Conservation (phyloP, 2,888 invertebrate species). For the Drosophila multiciliata region DNA sequence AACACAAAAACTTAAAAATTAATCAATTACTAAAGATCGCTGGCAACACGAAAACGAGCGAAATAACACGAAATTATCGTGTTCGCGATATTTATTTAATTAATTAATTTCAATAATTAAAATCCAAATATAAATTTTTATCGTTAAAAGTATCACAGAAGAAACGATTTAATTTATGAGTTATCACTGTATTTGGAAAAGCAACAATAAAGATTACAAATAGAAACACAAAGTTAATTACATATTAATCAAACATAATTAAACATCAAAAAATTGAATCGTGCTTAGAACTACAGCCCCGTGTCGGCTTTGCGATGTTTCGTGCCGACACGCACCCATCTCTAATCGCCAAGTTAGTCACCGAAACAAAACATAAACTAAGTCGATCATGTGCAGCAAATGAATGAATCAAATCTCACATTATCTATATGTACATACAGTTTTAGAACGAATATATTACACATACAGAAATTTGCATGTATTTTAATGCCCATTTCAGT, state of each 20-base stretch:
- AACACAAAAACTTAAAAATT: slow-evolving; percentile 19
- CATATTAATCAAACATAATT: not conserved
- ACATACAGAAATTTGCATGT: not conserved
- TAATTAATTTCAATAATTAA: not conserved
- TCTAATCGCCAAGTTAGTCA: slow-evolving; percentile 17
- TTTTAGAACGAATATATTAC: slow-evolving; percentile 10
- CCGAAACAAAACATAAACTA: slow-evolving; percentile 22
- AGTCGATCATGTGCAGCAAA: slow-evolving; percentile 11
- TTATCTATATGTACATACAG: slow-evolving; percentile 12
- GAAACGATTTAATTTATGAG: not conserved
- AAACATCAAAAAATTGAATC: not conserved
- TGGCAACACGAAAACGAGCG: slow-evolving; percentile 4
- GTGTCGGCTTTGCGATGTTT: not conserved
- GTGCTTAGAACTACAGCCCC: not conserved
- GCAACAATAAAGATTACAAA: not conserved
- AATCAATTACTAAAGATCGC: not conserved
- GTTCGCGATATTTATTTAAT: too few relatives aligned
- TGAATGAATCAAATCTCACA: slow-evolving; percentile 6
- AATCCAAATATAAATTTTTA: not conserved
- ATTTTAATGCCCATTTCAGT: slow-evolving; percentile 13
- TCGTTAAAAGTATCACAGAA: too few relatives aligned
- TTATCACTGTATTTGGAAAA: not conserved
- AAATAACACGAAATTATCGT: not conserved
- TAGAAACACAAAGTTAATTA: not conserved
- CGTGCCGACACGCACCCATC: slow-evolving; percentile 19